A percentile compares a stretch with the other conserved stretches of the same genome.
These are phyloP conservation scores for Zaprionus ornatus DNA, from an alignment of 1,140 invertebrate genomes.

Conservation along the genomic window DNA sequence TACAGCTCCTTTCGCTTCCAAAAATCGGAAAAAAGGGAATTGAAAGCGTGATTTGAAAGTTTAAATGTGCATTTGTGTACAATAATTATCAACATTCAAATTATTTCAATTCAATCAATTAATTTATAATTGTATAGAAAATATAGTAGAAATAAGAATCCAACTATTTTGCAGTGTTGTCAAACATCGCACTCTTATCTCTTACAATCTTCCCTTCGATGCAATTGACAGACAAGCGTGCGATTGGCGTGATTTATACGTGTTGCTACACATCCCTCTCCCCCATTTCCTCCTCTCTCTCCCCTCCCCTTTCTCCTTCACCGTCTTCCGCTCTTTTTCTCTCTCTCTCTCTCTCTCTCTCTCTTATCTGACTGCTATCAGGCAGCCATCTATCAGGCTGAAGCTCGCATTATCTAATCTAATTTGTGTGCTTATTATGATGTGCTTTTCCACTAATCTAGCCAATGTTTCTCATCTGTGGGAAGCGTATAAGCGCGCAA, in stretches of 20 bases:
- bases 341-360: neutral
- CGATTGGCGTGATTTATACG: neutral
- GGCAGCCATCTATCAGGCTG: slow-evolving; percentile 2
- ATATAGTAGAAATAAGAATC: neutral
- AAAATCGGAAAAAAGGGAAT: no score
- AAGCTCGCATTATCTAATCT: slow-evolving; percentile 14
- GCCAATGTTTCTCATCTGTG: neutral
- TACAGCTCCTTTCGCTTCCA: no score
- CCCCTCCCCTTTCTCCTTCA: neutral
- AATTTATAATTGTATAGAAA: neutral
- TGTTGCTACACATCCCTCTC: neutral
- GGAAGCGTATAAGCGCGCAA: neutral
- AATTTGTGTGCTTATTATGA: slow-evolving; percentile 10
- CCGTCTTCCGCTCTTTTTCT: neutral
- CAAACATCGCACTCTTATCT: neutral
- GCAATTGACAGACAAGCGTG: neutral
- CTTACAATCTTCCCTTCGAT: neutral
- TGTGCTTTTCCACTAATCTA: slow-evolving; percentile 3
- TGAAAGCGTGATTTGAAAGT: no score
- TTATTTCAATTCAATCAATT: no score
- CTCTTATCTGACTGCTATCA: neutral
- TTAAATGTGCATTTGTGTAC: no score
- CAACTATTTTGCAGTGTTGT: neutral
- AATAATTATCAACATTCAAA: no score
- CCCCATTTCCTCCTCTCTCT: neutral